Base-by-base conservation (phyloP, 2,113 vertebrate genomes). In the Solea senegalensis region DNA sequence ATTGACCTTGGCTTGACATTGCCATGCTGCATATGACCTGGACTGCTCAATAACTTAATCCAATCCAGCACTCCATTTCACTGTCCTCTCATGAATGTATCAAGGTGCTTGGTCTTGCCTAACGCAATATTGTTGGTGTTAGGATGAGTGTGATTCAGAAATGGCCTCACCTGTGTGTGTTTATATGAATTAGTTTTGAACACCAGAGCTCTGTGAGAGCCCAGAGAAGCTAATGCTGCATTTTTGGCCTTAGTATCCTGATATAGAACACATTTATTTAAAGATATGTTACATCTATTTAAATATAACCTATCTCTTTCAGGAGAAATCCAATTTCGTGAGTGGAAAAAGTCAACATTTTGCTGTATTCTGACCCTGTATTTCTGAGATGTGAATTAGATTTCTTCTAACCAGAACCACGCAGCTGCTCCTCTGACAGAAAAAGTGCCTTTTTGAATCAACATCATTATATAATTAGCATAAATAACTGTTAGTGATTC, bases 1-100 rank as follows among this genome's bases (percentile, higher is more conserved):
- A 3, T 0, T 65, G 75, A 82, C 72, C 79, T 82, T 62, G 53
- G 55, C 21, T n/a, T 79, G 80, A 82, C 84, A 71, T 76, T 74
- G 73, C 43, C 46, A 8, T 0, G 64, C 65, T 54, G 53, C 16
- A 49, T 8, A 48, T 60, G 21, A 70, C 46, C n/a, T 4, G 50
- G 69, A 84, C 73, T 73, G 8, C 28, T 50, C 13, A 68, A 69
- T 69, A 64, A 66, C 56, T 77, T 74, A 65, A 77, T 80, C 71
- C 41, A 80, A 59, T 53, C n/a, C 27, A 56, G 44, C 53, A 28
- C 40, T 76, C 59, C 15, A 72, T 61, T 67, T 45, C 28, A 46
- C 21, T 2, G 14, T 46, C 64, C 72, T 49, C 51, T 39, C n/a
- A 6, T 49, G 64, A 61, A 51, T 16, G n/a, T 3, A 34, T 64